Conservation (phyloP, 2,113 vertebrate species). For the Pluvialis apricaria region DNA sequence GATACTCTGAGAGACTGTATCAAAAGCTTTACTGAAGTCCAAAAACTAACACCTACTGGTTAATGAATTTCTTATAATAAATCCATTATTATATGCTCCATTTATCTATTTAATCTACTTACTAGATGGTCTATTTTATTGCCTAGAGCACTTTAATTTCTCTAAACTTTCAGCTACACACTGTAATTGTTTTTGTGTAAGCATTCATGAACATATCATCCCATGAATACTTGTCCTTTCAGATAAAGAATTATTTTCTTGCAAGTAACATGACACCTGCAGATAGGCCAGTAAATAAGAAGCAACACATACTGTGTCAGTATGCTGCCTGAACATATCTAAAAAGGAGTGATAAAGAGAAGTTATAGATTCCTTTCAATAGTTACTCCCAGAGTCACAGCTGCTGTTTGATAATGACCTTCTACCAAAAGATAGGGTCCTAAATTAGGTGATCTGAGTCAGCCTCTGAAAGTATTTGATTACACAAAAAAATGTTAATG, state of each 20-base stretch:
- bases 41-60: neutral
- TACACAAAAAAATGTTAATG: neutral
- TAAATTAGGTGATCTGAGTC: neutral
- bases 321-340: neutral
- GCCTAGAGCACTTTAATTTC: neutral
- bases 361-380: neutral
- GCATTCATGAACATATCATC: neutral
- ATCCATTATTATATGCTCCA: neutral
- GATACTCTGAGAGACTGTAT: no score
- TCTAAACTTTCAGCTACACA: neutral
- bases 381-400: neutral
- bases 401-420: neutral
- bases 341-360: neutral
- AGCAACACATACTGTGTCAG: neutral
- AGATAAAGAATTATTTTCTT: neutral
- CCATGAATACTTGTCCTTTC: neutral
- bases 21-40: neutral
- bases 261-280: neutral
- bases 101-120: neutral
- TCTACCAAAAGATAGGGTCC: neutral
- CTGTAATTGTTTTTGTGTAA: neutral
- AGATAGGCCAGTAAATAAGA: neutral
- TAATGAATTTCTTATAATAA: neutral
- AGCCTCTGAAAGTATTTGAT: neutral
- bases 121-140: neutral